Base-by-base conservation (phyloP, 2,888 invertebrate species). In the Luperina testacea region DNA sequence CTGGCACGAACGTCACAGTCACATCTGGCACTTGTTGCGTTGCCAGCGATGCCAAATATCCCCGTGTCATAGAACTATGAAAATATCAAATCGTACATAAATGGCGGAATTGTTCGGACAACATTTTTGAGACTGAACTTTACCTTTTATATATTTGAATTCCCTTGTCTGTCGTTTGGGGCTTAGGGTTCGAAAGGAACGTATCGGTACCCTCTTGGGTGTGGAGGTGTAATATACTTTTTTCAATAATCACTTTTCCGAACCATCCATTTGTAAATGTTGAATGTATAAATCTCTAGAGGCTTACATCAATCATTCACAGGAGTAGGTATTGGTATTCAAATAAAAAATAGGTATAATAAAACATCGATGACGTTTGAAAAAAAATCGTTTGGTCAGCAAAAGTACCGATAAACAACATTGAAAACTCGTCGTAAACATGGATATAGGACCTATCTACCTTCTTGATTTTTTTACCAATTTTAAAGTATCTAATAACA, bases 1-100 rank as follows among this genome's bases (percentile, higher is more conserved):
- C 85, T 89, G 88, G 89, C 91, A 90, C 89, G 88, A 87, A 89
- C 74, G 80, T 89, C 89, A 88, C 88, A 86, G 80, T 53, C 73
- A 80, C 86, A 89, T 87, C 84, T 89, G 84, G 90, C 86, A 93
- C 93, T 93, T 93, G 93, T 93, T 93, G 93, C 92, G 48, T 84
- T 87, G 79, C 73, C 85, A 84, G 67, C 80, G 76, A 67, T 92
- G 90, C 90, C 91, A 93, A 92, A 90, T 88, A 75, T 53, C 65
- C 70, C 69, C 61, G 68, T 79, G 77, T 78, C 81, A 70, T 67
- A 65, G n/a, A 76, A 73, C 70, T 81, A 71, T 82, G 77, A 83
- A 86, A 89, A 90, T 87, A 86, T 78, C 75, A 81, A 88, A 84
- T 84, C 72, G 64, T 69, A 72, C 45, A 77, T 82, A 82, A 67